A percentile compares a stretch with the other conserved stretches of the same genome.
These are phyloP conservation scores for Chaitophorus viminalis DNA, from an alignment of 2,888 invertebrate genomes.

Conservation along the genomic window DNA sequence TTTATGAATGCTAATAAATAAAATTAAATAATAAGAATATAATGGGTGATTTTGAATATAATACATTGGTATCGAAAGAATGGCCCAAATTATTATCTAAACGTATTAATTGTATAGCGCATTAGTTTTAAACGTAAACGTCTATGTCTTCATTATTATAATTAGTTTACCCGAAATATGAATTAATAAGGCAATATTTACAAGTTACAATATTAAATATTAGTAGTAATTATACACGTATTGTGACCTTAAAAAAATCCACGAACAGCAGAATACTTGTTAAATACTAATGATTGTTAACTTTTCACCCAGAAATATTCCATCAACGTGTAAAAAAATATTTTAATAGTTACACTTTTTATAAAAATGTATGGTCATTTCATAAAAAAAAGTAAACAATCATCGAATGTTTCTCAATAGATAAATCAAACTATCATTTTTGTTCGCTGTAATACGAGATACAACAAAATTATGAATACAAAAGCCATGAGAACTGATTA, in stretches of 20 bases:
- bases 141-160: not conserved
- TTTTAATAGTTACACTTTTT: not conserved
- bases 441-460: too few species aligned
- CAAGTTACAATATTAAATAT: not conserved
- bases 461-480: too few species aligned
- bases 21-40: not conserved
- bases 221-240: not conserved
- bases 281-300: not conserved
- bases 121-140: too few species aligned
- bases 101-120: too few species aligned
- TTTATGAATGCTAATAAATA: not conserved
- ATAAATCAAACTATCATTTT: too few species aligned
- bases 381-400: too few species aligned
- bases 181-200: not conserved
- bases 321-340: not conserved
- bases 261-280: not conserved
- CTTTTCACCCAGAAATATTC: not conserved
- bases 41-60: not conserved
- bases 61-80: not conserved
- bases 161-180: not conserved
- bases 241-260: not conserved
- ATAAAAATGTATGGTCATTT: too few species aligned
- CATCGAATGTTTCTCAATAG: too few species aligned
- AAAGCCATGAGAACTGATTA: too few species aligned
- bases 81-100: not conserved